Evolutionary conservation across 2,888 invertebrate genomes (phyloP), one percentile per base, ranked within the genome.

Genomic region (Sinodicranocentrus sp.): DNA sequence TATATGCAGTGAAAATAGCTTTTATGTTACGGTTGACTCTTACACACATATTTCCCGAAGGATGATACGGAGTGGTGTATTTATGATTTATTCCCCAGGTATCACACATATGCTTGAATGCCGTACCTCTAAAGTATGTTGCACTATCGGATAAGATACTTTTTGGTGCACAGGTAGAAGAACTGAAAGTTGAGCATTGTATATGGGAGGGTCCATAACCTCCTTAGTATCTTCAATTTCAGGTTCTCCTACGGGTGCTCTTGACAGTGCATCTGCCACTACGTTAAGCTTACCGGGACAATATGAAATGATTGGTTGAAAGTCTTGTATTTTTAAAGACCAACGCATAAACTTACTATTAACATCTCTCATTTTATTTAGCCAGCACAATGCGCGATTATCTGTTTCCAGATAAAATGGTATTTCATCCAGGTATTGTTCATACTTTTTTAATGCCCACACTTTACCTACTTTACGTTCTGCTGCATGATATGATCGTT

Each of bases 321-420:
- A 87, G 19, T 82, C 83, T 54, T 87, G 84, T 26, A 87, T 75
- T 33, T 63, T 33, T 1, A 86, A 61, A 2, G 84, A 15, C 87
- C 87, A 84, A 8, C 86, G 61, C 68, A 84, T 77, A 19, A 87
- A 68, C 21, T 84, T 73, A 17, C 68, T 61, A 26, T 82, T 85
- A 0, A 61, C 52, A 23, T 57, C 57, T 23, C 25, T 1, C 57
- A 57, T 82, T 0, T 25, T 77, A 17, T 79, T 67, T 28, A 88
- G 83, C 84, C 87, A 87, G 8, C 26, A 15, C 8, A 87, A 68
- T 2, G 84, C 85, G 19, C 80, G 61, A 39, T 87, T 86, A 61
- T 89, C 88, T 0, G 88, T 88, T 26, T 84, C 43, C 0, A 89
- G n/a, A 5, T 54, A 15, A 39, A 89, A 89, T 39, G 63, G 39